Evolutionary conservation across 2,113 vertebrate species (phyloP), one percentile per base, ranked within the genome.

Genomic region (Pygoscelis adeliae): DNA sequence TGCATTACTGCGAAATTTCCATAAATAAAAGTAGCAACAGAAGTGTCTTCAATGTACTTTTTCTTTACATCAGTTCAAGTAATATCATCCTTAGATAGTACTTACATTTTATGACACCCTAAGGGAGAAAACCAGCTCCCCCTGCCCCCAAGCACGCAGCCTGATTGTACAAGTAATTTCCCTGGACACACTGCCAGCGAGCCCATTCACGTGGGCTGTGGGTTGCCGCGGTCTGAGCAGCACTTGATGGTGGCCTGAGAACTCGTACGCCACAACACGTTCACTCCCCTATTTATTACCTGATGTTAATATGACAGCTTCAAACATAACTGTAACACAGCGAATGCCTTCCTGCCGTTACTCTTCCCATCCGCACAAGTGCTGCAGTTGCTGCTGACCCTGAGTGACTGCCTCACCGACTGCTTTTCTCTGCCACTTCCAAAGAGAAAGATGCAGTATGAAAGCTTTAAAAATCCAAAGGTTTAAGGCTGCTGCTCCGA

Each of bases 231-330:
- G 8, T 9, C 67, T 13, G 53, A 87, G 55, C 62, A 53, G 62
- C 63, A 16, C 30, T 44, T 1, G 18, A 13, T 6, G 49, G 56
- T 17, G 72, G 86, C 40, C 50, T 10, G 30, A 71, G 85, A 91
- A 65, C 19, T 9, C 10, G 9, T 4, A 20, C 0, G 4, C 21
- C 0, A 0, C 89, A 61, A 40, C 0, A 0, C 9, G 0, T 32
- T 49, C 72, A 3, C 80, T 63, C 52, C 49, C n/a, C 59, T 32
- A 1, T 38, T 83, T 62, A 42, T 36, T 42, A 52, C 7, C 8
- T 11, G 26, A 36, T 2, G 3, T n/a, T 29, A 56, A 71, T 2
- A 6, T 4, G 76, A 74, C 52, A 56, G 36, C 59, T 67, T 49
- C 23, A 44, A 82, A 38, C 40, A 15, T 9, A 49, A 63, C 49